Base-by-base conservation (phyloP, 37 sponge, comb jelly and placozoan genomes). In the Aplysina aerophoba region DNA sequence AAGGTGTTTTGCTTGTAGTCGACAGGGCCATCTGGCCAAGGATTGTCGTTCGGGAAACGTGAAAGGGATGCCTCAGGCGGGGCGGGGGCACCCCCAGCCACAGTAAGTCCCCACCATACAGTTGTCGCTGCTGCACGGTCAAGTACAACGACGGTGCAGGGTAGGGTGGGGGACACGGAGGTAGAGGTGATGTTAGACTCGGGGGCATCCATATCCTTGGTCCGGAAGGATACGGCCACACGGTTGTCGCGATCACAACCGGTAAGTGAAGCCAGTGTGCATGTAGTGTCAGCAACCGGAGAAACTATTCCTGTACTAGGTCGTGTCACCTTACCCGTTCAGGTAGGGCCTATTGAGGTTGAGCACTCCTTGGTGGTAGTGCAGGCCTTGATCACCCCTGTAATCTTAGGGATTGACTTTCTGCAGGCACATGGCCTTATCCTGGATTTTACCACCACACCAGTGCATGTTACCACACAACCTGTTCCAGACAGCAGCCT, bases 391-490 rank as follows among this genome's bases (percentile, higher is more conserved):
- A 60, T 92, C 12, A 56, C 68, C 37, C 92, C 77, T 20, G 86
- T 86, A 22, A 92, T 92, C 34, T 71, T 77, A 19, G 86, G 88
- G 31, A 69, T 88, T 35, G 89, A 92, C 63, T 92, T 92, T 35
- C 33, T 92, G 40, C 83, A 85, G 25, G 21, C 21, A n/a, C 35
- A 92, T 64, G 86, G 35, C 0, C 20, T 88, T 30, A 37, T 74
- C 2, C 35, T 92, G 56, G 89, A 92, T 74, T 92, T 92, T 65
- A 78, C 78, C 36, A 68, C 60, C 30, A 37, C 15, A 40, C 87
- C 80, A 22, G 63, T 89, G 6, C 24, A 22, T 30, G 40, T 59
- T 62, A 62, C 64, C 64, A 62, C 64, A 62, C 64, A 27, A 62
- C 64, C 64, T 62, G 28, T 27, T 27, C 64, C 64, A 62, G 24